These are phyloP conservation scores for Todiramphus chloris DNA, from an alignment of 2,113 vertebrate species.

Conservation along the genomic window DNA sequence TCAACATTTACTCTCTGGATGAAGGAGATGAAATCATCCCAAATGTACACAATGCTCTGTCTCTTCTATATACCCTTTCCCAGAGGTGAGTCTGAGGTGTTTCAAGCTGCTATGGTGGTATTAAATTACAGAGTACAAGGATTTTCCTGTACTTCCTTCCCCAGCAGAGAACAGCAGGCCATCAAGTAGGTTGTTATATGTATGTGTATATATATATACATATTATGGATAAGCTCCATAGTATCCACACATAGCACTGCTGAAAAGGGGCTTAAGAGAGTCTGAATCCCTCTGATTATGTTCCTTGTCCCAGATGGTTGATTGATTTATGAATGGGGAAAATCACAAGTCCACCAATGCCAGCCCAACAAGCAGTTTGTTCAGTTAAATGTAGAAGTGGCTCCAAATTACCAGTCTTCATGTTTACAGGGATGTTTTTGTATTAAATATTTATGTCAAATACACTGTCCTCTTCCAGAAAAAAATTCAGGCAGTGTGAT, in stretches of 20 bases:
- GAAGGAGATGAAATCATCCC: constrained; percentile 39
- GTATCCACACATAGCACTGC: rapidly evolving
- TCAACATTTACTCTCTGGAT: constrained; percentile 31
- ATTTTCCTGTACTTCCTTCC: not conserved
- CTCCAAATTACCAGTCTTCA: not conserved
- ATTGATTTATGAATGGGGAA: not conserved
- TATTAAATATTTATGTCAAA: constrained; percentile 14
- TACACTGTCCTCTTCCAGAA: not conserved
- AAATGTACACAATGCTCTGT: not conserved
- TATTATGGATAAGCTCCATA: not conserved
- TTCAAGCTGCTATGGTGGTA: not conserved
- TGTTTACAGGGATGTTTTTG: not conserved
- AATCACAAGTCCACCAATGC: not conserved
- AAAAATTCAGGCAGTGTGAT: not conserved
- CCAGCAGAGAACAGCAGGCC: not conserved
- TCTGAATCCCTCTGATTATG: not conserved
- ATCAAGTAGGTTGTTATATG: not conserved
- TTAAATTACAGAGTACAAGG: not conserved
- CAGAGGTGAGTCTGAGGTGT: not conserved
- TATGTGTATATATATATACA: no score
- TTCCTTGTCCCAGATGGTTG: not conserved
- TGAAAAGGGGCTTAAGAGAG: not conserved
- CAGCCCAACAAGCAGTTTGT: not conserved
- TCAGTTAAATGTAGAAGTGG: not conserved
- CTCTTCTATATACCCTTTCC: not conserved